Evolutionary conservation across 1,140 invertebrate genomes (phyloP).

Genomic region (Babylonia areolata): DNA sequence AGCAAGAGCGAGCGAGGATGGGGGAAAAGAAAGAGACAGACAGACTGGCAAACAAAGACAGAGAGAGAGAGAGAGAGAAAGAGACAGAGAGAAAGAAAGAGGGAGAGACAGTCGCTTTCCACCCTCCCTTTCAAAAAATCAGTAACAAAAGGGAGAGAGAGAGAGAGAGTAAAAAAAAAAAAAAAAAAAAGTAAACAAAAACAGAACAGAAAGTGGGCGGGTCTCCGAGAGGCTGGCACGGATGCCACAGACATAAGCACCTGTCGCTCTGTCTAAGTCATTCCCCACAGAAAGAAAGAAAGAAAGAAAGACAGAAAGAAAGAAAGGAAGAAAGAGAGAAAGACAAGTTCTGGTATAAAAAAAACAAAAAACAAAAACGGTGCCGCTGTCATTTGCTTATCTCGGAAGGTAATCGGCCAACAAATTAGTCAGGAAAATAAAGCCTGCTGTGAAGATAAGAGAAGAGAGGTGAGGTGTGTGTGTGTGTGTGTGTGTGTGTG

Average conservation of each 20-base stretch:
- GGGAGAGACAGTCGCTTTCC: neutral
- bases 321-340: constrained; percentile 1
- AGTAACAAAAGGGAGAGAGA: no score
- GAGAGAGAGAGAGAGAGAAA: neutral
- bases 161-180: neutral
- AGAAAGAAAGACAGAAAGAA: constrained; percentile 1
- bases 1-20: neutral
- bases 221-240: neutral
- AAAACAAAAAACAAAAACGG: no score
- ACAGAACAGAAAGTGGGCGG: neutral
- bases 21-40: neutral
- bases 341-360: no score
- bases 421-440: no score
- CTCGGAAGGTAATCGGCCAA: no score
- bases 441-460: no score
- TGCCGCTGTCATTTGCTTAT: no score
- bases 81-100: neutral
- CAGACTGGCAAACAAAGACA: neutral
- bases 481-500: no score
- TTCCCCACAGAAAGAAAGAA: neutral
- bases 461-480: no score
- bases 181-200: neutral
- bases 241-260: neutral
- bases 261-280: constrained; percentile 7
- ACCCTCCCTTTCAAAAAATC: no score